Evolutionary conservation across 1,140 invertebrate species (phyloP).

Genomic region (Parasteatoda tepidariorum): DNA sequence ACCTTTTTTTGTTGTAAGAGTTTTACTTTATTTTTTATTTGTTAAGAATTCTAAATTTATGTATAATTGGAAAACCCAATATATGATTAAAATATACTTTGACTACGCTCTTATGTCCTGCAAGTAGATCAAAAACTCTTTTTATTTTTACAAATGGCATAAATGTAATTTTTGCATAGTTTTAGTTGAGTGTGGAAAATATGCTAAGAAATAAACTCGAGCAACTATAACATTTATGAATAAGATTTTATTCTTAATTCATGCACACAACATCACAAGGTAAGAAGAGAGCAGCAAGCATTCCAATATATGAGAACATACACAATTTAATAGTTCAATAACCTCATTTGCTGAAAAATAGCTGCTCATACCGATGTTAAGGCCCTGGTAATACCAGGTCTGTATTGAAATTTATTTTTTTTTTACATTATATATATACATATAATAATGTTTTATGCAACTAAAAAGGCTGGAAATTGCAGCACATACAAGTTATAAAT

Average conservation of each 20-base stretch:
- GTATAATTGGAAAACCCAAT: no score
- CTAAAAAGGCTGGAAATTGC: conserved; percentile 48
- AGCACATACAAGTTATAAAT: conserved; percentile 46
- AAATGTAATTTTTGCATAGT: no score
- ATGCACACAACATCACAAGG: conserved; percentile 60
- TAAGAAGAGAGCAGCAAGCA: conserved; percentile 58
- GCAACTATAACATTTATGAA: conserved; percentile 45
- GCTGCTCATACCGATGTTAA: conserved; percentile 50
- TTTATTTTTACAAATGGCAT: no score
- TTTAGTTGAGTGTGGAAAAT: no score
- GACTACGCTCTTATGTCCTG: no score
- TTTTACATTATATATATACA: conserved; percentile 48
- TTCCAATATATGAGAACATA: conserved; percentile 57
- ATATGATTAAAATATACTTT: no score
- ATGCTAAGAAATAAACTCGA: no score
- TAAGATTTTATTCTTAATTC: conserved; percentile 60
- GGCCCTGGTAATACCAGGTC: conserved; percentile 18
- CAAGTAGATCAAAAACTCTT: no score
- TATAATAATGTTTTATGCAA: conserved; percentile 42
- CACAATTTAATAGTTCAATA: conserved; percentile 49
- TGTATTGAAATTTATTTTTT: conserved; percentile 4
- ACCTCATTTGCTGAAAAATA: conserved; percentile 51
- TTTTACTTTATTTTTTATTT: no score
- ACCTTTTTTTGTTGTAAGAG: no score
- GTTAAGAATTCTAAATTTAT: no score